Evolutionary conservation across 1,140 invertebrate genomes (phyloP), one percentile per base, ranked within the genome.

Genomic region (Drosophila busckii): DNA sequence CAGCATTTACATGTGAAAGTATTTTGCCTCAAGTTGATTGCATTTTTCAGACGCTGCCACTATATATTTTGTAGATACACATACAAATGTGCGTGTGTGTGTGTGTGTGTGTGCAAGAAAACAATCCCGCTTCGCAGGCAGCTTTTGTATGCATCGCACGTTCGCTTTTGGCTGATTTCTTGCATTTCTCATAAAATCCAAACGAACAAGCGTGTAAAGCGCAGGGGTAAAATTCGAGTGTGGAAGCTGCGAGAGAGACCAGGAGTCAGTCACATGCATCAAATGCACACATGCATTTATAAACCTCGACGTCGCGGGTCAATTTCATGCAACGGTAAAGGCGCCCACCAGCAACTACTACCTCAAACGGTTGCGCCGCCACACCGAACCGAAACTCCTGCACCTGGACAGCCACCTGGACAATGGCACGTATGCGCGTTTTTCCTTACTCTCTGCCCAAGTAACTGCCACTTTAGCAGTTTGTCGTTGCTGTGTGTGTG

Each of bases 161-260:
- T 78, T 73, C 50, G 58, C 70, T 78, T 78, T 78, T 78, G 73
- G 73, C 80, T 78, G 73, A 78, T 73, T 78, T 78, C 73, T 80
- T 80, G 73, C 73, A 78, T 78, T 78, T 78, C 73, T 78, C 75
- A 78, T 80, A 73, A 61, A n/a, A n/a, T n/a, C n/a, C n/a, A n/a
- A n/a, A n/a, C n/a, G n/a, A n/a, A n/a, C n/a, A n/a, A n/a, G n/a
- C n/a, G n/a, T n/a, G n/a, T n/a, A n/a, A n/a, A n/a, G n/a, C 1
- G 3, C 4, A 16, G 7, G 13, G 25, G 22, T 10, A 16, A n/a
- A n/a, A n/a, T n/a, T 26, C 12, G 34, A 41, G 42, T 53, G 35
- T 40, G 44, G 49, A 59, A 41, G 64, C 35, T 45, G 70, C 10
- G 15, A 68, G 31, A 15, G 20, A 25, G 29, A 19, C 22, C 37